These are phyloP conservation scores for Eucidaris tribuloides DNA, from an alignment of 35 echinoderm and acorn worm species.

Conservation along the genomic window DNA sequence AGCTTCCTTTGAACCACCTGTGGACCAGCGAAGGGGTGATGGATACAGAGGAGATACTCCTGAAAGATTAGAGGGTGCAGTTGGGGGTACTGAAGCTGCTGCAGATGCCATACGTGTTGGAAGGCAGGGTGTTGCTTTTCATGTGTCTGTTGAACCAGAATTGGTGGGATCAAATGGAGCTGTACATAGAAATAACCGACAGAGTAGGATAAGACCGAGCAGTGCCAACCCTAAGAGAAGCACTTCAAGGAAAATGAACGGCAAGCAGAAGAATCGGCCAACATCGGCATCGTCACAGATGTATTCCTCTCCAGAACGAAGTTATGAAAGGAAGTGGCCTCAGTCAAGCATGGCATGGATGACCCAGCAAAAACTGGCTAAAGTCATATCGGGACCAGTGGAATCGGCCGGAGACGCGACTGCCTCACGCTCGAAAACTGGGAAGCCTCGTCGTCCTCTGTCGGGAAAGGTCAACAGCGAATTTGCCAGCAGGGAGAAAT, in stretches of 20 bases:
- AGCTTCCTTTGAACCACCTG: background rate
- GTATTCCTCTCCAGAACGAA: constrained; percentile 7
- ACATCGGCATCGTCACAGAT: background rate
- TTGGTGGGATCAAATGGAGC: too few species aligned
- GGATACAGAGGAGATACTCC: too few species aligned
- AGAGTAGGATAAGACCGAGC: constrained; percentile 6
- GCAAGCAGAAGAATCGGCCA: background rate
- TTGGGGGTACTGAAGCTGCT: too few species aligned
- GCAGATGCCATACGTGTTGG: too few species aligned
- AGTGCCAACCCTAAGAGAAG: constrained; percentile 11
- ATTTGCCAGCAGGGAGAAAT: background rate
- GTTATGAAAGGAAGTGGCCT: constrained; percentile 16
- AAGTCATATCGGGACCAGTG: background rate
- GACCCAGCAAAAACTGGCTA: constrained; percentile 6
- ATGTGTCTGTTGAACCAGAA: too few species aligned
- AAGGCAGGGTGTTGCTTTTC: too few species aligned
- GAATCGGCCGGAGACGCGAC: background rate
- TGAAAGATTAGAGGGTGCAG: too few species aligned
- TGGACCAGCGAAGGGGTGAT: background rate
- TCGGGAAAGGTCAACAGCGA: constrained; percentile 9
- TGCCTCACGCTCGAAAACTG: constrained; percentile 47
- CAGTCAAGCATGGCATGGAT: constrained; percentile 26
- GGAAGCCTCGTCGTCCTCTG: constrained; percentile 34
- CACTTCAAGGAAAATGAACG: background rate
- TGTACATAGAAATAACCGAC: too few species aligned